Evolutionary conservation across 2,797 vertebrate genomes (phyloP).

Genomic region (Yasuhikotakia modesta): DNA sequence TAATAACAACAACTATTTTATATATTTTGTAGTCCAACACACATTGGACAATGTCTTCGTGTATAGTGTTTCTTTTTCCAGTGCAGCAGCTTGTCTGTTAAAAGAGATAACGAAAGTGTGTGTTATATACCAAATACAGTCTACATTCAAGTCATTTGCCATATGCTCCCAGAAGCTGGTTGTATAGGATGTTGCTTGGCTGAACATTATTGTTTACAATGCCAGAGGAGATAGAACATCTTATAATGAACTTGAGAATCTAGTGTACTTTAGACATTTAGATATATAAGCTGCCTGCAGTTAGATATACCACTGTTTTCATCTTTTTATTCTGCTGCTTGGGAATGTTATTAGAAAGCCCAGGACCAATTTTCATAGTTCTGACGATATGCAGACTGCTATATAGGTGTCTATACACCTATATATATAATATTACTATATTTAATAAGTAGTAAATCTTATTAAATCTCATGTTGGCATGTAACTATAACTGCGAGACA

Average conservation of each 20-base stretch:
- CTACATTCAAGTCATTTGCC: constrained; percentile 66
- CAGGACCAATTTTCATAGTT: background rate
- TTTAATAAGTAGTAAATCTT: no score
- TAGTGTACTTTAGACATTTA: background rate
- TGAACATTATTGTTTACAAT: background rate
- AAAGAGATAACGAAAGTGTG: constrained; percentile 1
- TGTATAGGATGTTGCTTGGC: constrained; percentile 76
- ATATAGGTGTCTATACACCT: background rate
- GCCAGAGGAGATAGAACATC: constrained; percentile 62
- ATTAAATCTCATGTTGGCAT: background rate
- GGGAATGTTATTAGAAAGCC: constrained; percentile 11
- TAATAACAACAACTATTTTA: background rate
- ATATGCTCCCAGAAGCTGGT: constrained; percentile 68
- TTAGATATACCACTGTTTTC: constrained; percentile 28
- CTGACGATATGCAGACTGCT: background rate
- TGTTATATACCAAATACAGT: constrained; percentile 68
- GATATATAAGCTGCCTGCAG: constrained; percentile 1
- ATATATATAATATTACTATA: no score
- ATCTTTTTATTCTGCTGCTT: background rate
- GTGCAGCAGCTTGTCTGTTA: background rate
- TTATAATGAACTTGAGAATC: constrained; percentile 40
- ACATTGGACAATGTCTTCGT: background rate
- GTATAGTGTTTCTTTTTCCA: constrained; percentile 19
- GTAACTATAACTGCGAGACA: background rate
- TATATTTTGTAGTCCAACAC: background rate